Evolutionary conservation across 2,113 vertebrate species (phyloP).

Genomic region (Nothoprocta perdicaria): DNA sequence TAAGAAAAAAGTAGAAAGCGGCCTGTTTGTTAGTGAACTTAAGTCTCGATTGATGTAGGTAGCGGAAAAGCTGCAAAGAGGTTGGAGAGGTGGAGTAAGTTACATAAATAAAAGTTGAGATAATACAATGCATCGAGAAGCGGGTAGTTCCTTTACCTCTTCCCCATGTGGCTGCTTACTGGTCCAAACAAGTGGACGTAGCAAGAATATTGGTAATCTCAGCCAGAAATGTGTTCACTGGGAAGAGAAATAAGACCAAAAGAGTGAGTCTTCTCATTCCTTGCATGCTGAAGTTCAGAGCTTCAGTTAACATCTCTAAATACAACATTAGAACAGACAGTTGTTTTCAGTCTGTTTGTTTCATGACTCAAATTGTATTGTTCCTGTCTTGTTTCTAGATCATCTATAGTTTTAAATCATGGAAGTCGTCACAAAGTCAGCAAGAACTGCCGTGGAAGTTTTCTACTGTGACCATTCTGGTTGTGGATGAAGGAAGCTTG

Average conservation of each 20-base stretch:
- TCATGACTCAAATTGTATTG: constrained; percentile 5
- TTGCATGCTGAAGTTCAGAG: not conserved
- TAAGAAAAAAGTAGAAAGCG: not conserved
- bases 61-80: not conserved
- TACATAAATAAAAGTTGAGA: not conserved
- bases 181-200: not conserved
- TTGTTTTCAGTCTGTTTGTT: not conserved
- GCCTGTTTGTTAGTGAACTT: not conserved
- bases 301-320: not conserved
- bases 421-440: constrained; percentile 22
- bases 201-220: not conserved
- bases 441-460: constrained; percentile 76
- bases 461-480: constrained; percentile 78
- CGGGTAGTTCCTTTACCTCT: not conserved
- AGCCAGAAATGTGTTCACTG: not conserved
- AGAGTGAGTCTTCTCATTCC: not conserved
- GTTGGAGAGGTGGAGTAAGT: not conserved
- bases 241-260: not conserved
- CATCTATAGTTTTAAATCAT: constrained; percentile 76
- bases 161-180: not conserved
- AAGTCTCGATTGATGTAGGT: not conserved
- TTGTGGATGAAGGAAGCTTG: constrained; percentile 90
- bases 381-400: constrained; percentile 67
- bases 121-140: not conserved
- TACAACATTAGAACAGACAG: not conserved